phyloP scores from a whole-genome alignment of 1,140 invertebrate genomes.

The Neuroterus valhalla region DNA sequence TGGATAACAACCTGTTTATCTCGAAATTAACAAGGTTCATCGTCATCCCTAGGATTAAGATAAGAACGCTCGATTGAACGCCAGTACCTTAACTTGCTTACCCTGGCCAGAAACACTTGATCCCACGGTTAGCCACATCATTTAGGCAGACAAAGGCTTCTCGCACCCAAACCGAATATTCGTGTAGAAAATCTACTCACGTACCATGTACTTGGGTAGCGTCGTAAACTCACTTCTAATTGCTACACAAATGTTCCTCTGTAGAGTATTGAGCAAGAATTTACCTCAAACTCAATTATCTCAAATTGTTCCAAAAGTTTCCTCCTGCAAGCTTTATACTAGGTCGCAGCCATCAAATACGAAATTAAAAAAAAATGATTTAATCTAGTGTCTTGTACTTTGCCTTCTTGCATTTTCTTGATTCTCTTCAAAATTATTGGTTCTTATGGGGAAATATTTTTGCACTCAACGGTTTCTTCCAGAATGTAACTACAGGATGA shows the following conservation, averaged over 20 bases:
- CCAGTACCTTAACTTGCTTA: slow-evolving; percentile 36
- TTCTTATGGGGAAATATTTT: too few relatives aligned
- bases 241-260: slow-evolving; percentile 52
- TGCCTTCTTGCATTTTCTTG: too few relatives aligned
- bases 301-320: slow-evolving; percentile 33
- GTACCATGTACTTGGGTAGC: slow-evolving; percentile 44
- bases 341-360: slow-evolving; percentile 11
- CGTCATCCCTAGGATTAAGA: slow-evolving; percentile 41
- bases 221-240: slow-evolving; percentile 46
- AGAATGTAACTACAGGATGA: too few relatives aligned
- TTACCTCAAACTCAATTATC: slow-evolving; percentile 53
- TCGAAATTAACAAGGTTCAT: slow-evolving; percentile 10
- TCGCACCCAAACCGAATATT: slow-evolving; percentile 37
- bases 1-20: slow-evolving; percentile 1
- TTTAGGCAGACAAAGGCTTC: slow-evolving; percentile 44
- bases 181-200: slow-evolving; percentile 51
- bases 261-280: slow-evolving; percentile 47
- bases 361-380: too few relatives aligned
- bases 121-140: slow-evolving; percentile 48
- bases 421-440: too few relatives aligned
- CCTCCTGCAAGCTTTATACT: slow-evolving; percentile 38
- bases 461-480: too few relatives aligned
- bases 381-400: too few relatives aligned
- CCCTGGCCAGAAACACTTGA: slow-evolving; percentile 42
- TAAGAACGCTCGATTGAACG: slow-evolving; percentile 48